These are phyloP conservation scores for Acronicta aceris DNA, from an alignment of 2,888 invertebrate species.

Conservation along the genomic window DNA sequence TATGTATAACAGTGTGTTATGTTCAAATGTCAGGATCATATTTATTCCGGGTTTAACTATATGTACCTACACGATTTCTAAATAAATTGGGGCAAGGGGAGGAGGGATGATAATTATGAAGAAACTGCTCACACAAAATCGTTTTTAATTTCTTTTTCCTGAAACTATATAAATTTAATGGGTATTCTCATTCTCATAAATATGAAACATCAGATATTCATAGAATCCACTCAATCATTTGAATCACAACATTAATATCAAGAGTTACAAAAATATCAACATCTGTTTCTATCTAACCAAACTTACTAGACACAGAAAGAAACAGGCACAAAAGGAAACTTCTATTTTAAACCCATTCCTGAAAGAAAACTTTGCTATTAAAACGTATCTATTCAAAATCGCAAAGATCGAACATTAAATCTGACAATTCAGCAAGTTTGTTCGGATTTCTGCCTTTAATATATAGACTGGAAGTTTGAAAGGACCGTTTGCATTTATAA, in stretches of 20 bases:
- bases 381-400: constrained; percentile 6
- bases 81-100: no score
- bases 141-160: no score
- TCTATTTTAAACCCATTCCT: background rate
- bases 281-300: background rate
- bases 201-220: constrained; percentile 13
- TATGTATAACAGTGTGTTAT: no score
- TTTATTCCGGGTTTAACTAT: no score
- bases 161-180: no score
- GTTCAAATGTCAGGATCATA: no score
- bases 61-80: no score
- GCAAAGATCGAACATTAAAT: background rate
- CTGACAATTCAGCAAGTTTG: constrained; percentile 11
- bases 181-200: no score
- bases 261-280: constrained; percentile 3
- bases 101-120: no score
- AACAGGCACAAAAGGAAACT: constrained; percentile 5
- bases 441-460: background rate
- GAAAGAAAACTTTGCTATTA: constrained; percentile 6
- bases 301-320: no score
- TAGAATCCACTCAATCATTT: constrained; percentile 25
- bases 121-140: no score
- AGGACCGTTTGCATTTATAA: constrained; percentile 25
- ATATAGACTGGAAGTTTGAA: constrained; percentile 4
- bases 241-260: constrained; percentile 8